Conservation (phyloP, 2,888 invertebrate genomes). For the Nephrocerus scutellatus region DNA sequence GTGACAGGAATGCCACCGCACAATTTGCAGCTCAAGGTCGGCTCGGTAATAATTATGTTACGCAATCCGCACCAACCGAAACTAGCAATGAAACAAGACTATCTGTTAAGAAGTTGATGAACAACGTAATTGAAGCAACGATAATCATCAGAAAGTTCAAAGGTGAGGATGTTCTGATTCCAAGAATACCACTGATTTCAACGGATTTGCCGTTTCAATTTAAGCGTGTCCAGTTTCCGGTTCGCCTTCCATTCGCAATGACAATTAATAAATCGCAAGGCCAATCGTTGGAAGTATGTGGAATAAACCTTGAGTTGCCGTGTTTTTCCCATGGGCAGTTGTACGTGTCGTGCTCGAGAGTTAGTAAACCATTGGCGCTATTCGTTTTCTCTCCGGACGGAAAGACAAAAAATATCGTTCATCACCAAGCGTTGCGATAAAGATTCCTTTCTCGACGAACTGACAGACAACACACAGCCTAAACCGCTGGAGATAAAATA, state of each 20-base stretch:
- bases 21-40: constrained; percentile 26
- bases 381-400: constrained; percentile 12
- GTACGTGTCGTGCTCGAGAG: constrained; percentile 29
- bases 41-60: constrained; percentile 28
- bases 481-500: no score
- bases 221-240: constrained; percentile 33
- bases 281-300: constrained; percentile 28
- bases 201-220: constrained; percentile 33
- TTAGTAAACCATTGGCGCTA: constrained; percentile 17
- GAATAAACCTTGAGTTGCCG: constrained; percentile 27
- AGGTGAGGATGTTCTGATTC: constrained; percentile 28
- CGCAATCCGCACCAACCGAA: constrained; percentile 26
- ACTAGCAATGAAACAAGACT: constrained; percentile 27
- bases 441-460: no score
- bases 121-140: constrained; percentile 25
- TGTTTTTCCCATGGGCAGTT: constrained; percentile 34
- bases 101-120: constrained; percentile 6
- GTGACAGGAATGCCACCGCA: no score
- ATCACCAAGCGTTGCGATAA: background rate
- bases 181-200: constrained; percentile 35
- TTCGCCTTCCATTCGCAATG: constrained; percentile 31
- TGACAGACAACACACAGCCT: no score
- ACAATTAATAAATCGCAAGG: constrained; percentile 37
- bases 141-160: constrained; percentile 20
- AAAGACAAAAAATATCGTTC: constrained; percentile 16